Conservation (phyloP, 2,797 vertebrate species). For the Sphenodon punctatus region DNA sequence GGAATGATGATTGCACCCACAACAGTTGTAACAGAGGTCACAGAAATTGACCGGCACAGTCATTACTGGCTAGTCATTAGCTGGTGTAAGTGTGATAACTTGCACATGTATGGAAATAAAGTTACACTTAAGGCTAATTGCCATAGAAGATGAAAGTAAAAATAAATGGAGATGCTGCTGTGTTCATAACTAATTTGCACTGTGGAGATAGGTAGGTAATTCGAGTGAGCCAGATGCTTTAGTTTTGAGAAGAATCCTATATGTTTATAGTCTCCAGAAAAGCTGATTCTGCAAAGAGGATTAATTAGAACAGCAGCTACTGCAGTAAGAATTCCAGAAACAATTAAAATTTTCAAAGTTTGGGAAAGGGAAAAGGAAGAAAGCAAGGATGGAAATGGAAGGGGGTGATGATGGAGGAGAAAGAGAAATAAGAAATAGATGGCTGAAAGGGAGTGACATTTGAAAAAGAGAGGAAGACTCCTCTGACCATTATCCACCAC, state of each 20-base stretch:
- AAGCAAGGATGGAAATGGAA: rapidly evolving
- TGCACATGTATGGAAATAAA: neutral
- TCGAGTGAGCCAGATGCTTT: neutral
- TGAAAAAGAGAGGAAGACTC: too few species aligned
- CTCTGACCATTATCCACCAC: conserved; percentile 1
- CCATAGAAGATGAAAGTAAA: neutral
- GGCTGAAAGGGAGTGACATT: too few species aligned
- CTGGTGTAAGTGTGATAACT: rapidly evolving
- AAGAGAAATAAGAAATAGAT: neutral
- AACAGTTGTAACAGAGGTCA: too few species aligned
- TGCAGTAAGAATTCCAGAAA: rapidly evolving
- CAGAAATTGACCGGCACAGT: too few species aligned
- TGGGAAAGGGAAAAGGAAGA: neutral
- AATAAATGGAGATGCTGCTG: too few species aligned
- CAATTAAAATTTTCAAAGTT: neutral
- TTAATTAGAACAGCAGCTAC: neutral
- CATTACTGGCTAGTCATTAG: neutral
- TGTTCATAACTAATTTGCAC: rapidly evolving
- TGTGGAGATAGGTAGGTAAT: neutral
- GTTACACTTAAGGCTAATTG: rapidly evolving
- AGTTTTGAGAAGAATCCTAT: neutral
- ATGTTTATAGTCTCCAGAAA: neutral
- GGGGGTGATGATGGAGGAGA: neutral
- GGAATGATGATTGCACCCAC: too few species aligned
- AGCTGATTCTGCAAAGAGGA: neutral